Evolutionary conservation across 2,888 invertebrate species (phyloP).

Genomic region (Macroteleia sp.): DNA sequence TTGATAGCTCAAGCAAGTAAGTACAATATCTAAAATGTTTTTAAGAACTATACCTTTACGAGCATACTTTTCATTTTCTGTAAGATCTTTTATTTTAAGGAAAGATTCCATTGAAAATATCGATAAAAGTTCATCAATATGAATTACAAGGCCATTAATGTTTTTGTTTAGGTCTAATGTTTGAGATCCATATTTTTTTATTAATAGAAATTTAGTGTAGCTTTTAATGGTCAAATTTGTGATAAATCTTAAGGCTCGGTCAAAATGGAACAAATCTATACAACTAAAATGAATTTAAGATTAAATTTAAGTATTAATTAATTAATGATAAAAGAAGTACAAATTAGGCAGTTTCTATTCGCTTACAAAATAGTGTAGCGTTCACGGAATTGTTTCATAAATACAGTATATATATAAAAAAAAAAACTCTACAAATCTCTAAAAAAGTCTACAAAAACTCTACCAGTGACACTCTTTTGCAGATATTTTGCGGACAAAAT

Average conservation of each 20-base stretch:
- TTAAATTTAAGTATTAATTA: no score
- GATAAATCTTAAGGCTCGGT: constrained; percentile 66
- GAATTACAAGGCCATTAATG: constrained; percentile 65
- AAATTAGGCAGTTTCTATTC: no score
- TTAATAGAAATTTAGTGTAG: constrained; percentile 70
- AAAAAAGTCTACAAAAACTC: no score
- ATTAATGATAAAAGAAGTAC: no score
- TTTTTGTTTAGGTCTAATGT: constrained; percentile 60
- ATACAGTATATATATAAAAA: no score
- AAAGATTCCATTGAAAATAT: constrained; percentile 67
- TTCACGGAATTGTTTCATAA: no score
- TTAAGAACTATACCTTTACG: constrained; percentile 73
- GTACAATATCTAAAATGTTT: constrained; percentile 66
- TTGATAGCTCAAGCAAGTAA: constrained; percentile 64
- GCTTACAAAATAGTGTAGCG: no score
- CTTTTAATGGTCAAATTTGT: constrained; percentile 61
- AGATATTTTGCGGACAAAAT: no score
- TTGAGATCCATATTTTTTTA: constrained; percentile 67
- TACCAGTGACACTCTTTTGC: no score
- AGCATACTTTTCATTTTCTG: constrained; percentile 57
- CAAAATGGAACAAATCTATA: constrained; percentile 69
- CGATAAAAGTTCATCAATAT: constrained; percentile 72
- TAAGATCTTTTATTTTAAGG: constrained; percentile 54
- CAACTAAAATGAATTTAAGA: constrained; percentile 67
- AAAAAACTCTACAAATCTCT: no score